Evolutionary conservation across 1,140 invertebrate genomes (phyloP).

Genomic region (Rhopalosiphum padi): DNA sequence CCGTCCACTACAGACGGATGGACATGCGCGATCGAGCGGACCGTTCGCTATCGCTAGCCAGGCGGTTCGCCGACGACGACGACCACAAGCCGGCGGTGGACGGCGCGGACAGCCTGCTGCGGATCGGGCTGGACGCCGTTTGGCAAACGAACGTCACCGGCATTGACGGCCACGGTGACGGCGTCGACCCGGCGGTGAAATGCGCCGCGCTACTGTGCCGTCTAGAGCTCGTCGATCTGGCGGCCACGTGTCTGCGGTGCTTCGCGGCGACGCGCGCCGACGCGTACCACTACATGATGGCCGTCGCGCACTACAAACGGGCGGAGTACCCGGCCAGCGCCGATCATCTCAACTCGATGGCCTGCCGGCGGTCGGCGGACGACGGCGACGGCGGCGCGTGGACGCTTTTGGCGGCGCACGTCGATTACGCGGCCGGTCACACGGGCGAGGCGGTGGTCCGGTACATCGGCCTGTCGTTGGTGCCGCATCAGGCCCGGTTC

Average conservation of each 20-base stretch:
- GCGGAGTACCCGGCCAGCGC: not conserved
- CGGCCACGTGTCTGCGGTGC: not conserved
- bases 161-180: not conserved
- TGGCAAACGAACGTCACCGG: not conserved
- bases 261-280: not conserved
- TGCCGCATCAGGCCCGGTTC: not conserved
- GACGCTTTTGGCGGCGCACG: not conserved
- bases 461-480: not conserved
- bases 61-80: not conserved
- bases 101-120: not conserved
- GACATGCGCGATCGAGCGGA: not conserved
- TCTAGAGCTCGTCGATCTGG: not conserved
- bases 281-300: slow-evolving; percentile 21
- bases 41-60: not conserved
- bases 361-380: too few species aligned
- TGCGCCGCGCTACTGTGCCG: not conserved
- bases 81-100: not conserved
- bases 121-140: not conserved
- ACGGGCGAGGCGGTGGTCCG: not conserved
- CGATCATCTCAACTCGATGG: not conserved
- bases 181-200: not conserved
- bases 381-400: not conserved
- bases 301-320: not conserved
- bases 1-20: not conserved
- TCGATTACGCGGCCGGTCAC: not conserved